Evolutionary conservation across 1,140 invertebrate genomes (phyloP).

Genomic region (Aphis gossypii): DNA sequence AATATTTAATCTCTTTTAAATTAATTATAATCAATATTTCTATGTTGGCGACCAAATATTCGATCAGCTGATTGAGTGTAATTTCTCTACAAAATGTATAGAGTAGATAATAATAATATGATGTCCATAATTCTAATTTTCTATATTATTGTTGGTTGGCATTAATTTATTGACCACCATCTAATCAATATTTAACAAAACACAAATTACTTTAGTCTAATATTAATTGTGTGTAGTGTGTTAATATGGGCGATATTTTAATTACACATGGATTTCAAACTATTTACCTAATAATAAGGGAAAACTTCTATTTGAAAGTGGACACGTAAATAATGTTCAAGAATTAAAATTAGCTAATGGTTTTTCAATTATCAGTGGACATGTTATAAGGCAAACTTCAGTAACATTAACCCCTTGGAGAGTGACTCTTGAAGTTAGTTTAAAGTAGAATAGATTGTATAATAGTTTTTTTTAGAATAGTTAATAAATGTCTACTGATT

Average conservation of each 20-base stretch:
- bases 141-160: no score
- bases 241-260: background rate
- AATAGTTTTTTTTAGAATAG: background rate
- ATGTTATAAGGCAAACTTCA: background rate
- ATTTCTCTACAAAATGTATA: no score
- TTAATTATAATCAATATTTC: no score
- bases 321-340: background rate
- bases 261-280: background rate
- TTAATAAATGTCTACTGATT: background rate
- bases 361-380: constrained; percentile 32
- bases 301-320: background rate
- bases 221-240: no score
- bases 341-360: constrained; percentile 31
- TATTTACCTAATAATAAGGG: background rate
- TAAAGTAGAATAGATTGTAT: background rate
- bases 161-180: no score
- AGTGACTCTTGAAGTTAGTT: background rate
- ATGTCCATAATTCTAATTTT: no score
- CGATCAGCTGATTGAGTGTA: no score
- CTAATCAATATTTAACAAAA: no score
- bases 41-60: no score
- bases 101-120: no score
- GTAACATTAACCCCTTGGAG: background rate
- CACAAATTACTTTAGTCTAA: no score
- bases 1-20: no score